A percentile compares a stretch with the other conserved stretches of the same genome.
Conservation (phyloP, 1,140 invertebrate species). For the Notospermus geniculatus region DNA sequence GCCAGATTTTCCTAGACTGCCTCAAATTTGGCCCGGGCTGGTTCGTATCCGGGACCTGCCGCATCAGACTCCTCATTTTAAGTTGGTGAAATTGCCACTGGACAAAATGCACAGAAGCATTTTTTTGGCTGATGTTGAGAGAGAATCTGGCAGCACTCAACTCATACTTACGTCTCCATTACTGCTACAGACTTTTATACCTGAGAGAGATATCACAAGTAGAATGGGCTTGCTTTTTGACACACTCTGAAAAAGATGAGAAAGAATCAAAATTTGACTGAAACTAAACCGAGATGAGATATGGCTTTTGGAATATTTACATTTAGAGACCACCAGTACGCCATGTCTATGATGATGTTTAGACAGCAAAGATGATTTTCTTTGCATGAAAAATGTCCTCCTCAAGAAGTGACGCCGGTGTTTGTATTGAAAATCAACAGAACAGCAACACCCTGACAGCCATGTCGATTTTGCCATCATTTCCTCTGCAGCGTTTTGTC, state of each 20-base stretch:
- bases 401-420: too few relatives aligned
- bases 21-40: neutral
- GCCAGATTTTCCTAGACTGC: too few relatives aligned
- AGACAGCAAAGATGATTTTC: neutral
- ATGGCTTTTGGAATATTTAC: neutral
- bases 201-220: slow-evolving; percentile 71
- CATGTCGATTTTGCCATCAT: too few relatives aligned
- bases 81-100: neutral
- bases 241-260: slow-evolving; percentile 39
- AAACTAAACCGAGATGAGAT: too few relatives aligned
- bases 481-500: too few relatives aligned
- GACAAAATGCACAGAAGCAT: neutral
- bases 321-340: slow-evolving; percentile 65
- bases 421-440: too few relatives aligned
- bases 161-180: slow-evolving; percentile 71
- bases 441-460: too few relatives aligned
- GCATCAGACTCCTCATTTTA: too few relatives aligned
- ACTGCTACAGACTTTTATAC: slow-evolving; percentile 79
- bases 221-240: slow-evolving; percentile 66
- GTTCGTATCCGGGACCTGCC: too few relatives aligned
- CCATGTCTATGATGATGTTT: slow-evolving; percentile 56
- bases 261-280: slow-evolving; percentile 12
- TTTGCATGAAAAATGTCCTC: too few relatives aligned
- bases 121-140: neutral
- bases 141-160: neutral